phyloP scores from a whole-genome alignment of 2,113 vertebrate genomes.

The Octodon degus region DNA sequence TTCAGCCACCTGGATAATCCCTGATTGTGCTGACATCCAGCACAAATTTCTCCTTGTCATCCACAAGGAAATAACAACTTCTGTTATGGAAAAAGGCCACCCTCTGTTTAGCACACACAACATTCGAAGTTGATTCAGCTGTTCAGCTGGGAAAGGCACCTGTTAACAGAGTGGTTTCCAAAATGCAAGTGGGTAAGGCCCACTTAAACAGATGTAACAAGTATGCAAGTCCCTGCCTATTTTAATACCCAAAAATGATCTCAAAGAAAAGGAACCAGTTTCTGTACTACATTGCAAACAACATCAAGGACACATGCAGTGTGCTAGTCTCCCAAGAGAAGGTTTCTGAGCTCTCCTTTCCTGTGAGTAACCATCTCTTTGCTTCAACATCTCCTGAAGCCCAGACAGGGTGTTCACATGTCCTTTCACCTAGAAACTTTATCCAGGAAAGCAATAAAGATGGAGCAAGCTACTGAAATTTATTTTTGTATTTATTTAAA shows the following conservation, averaged over 20 bases:
- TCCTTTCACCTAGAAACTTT: conserved; percentile 11
- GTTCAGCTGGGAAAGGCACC: conserved; percentile 69
- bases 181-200: conserved; percentile 21
- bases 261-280: not conserved
- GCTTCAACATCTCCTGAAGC: not conserved
- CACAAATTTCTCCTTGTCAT: conserved; percentile 42
- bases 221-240: not conserved
- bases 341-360: not conserved
- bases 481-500: not conserved
- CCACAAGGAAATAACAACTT: conserved; percentile 56
- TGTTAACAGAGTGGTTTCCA: conserved; percentile 61
- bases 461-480: not conserved
- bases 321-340: not conserved
- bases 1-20: conserved; percentile 46
- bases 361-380: not conserved
- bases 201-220: conserved; percentile 43
- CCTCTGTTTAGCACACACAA: conserved; percentile 67
- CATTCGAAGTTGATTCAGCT: conserved; percentile 65
- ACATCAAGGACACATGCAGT: not conserved
- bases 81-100: conserved; percentile 71
- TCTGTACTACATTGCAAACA: not conserved
- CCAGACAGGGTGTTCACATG: not conserved
- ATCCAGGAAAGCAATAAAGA: not conserved
- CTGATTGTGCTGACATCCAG: conserved; percentile 45
- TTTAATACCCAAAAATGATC: not conserved